Evolutionary conservation across 1,140 invertebrate species (phyloP), one percentile per base, ranked within the genome.

Genomic region (Atopsyche davidsoni): DNA sequence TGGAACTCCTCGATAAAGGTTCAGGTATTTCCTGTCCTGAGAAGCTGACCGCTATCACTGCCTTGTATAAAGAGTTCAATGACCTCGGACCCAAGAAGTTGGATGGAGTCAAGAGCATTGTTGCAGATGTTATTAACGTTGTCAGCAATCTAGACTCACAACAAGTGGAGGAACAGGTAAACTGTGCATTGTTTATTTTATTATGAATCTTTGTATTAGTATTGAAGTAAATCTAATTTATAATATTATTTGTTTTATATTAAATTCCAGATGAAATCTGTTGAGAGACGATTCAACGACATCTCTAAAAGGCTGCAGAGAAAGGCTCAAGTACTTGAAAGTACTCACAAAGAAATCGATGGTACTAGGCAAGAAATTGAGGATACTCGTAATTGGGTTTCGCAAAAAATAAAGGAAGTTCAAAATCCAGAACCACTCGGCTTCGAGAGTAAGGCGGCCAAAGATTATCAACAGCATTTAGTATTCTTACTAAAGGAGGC

Each of bases 61-160:
- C 86, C 59, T 75, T 87, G 9, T 76, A 76, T 16, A 64, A 69
- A 1, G 85, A 89, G 60, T 87, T 86, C 58, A 80, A 85, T 48
- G 75, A 76, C 51, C 73, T 81, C 58, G 82, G 83, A 6, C 79
- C 85, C 59, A 75, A 77, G 14, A 81, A 78, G 59, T 65, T 86
- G 19, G 78, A 80, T 17, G 78, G 81, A 51, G 75, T 89, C 0
- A 86, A 85, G 58, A 67, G 71, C 34, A 72, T 86, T 19, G 85
- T 81, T 1, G 66, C 78, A 7, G 73, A 84, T 65, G 85, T 90
- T 19, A 85, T 82, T 40, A 82, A 86, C 46, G 79, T 88, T 24
- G 84, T 90, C 1, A 90, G 86, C 64, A 90, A 87, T 66, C 69
- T 90, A 31, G 92, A 95, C 66, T 84, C 85, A 0, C 89, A 94